These are phyloP conservation scores for Coelopa pilipes DNA, from an alignment of 2,888 invertebrate genomes.

Conservation along the genomic window DNA sequence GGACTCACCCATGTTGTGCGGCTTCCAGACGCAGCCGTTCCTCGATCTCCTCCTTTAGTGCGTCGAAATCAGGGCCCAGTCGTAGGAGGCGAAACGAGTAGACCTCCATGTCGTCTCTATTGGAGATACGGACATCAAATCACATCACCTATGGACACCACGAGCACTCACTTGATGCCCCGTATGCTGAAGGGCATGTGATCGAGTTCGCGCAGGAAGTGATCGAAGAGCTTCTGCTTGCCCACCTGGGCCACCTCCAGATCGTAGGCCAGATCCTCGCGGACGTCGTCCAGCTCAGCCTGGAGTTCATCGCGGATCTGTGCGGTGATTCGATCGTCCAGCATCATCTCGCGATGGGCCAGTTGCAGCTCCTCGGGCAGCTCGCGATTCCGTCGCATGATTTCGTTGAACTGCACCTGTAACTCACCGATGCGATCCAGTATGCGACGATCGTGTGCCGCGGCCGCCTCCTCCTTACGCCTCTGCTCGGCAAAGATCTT, in stretches of 20 bases:
- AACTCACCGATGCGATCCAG: constrained; percentile 70
- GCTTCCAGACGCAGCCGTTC: constrained; percentile 72
- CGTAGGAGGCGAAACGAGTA: constrained; percentile 74
- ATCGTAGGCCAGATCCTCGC: constrained; percentile 75
- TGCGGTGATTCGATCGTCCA: constrained; percentile 75
- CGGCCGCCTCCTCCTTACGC: constrained; percentile 58
- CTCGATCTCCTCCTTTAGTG: constrained; percentile 71
- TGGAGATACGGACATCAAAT: neutral
- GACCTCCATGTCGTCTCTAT: constrained; percentile 58
- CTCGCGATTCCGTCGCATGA: constrained; percentile 70
- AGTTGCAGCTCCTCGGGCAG: constrained; percentile 73
- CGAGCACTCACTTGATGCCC: constrained; percentile 69
- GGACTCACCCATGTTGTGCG: constrained; percentile 56
- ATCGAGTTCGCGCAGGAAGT: constrained; percentile 76
- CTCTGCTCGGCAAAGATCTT: constrained; percentile 74
- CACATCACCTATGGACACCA: too few species aligned
- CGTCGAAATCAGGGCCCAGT: constrained; percentile 70
- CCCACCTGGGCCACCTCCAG: constrained; percentile 76
- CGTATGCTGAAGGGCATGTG: constrained; percentile 73
- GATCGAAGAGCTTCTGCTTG: constrained; percentile 72
- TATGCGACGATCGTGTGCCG: constrained; percentile 73
- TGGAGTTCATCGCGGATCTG: constrained; percentile 73
- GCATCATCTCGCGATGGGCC: constrained; percentile 72
- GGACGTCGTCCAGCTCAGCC: constrained; percentile 73
- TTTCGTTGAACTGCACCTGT: constrained; percentile 71